Conservation (phyloP, 92 coral and sea anemone genomes). For the Pocillopora meandrina region DNA sequence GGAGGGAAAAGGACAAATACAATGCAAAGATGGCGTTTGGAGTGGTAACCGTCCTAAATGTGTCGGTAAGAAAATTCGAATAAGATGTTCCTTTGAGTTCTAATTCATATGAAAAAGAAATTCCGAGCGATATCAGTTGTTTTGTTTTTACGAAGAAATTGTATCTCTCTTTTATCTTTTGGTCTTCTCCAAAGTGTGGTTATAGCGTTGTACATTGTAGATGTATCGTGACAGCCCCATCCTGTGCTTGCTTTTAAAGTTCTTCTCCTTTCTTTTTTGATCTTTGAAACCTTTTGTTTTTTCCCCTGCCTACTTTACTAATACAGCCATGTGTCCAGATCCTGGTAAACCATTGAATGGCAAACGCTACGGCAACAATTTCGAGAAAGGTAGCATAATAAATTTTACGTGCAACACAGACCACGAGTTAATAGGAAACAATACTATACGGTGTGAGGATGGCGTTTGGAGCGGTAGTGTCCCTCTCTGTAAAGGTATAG, state of each 20-base stretch:
- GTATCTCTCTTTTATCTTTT: no score
- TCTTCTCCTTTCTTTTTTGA: no score
- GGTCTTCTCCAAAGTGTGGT: no score
- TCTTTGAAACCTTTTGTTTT: neutral
- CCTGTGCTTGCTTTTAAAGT: neutral
- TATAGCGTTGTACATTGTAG: no score
- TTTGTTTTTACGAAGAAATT: no score
- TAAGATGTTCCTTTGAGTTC: conserved; percentile 53
- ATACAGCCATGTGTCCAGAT: conserved; percentile 4
- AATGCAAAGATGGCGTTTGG: no score
- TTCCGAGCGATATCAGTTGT: no score
- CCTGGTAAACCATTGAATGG: neutral
- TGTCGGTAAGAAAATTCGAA: neutral
- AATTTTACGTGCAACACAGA: conserved; percentile 33
- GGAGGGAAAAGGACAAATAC: no score
- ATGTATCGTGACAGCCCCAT: no score
- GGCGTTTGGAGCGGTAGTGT: conserved; percentile 68
- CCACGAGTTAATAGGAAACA: conserved; percentile 45
- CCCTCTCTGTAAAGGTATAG: conserved; percentile 42
- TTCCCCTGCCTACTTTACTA: neutral
- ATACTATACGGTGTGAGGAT: conserved; percentile 13
- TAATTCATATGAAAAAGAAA: no score
- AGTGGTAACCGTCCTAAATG: no score
- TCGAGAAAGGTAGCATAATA: conserved; percentile 53
- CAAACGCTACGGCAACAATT: neutral